These are phyloP conservation scores for Rhodeus uyekii DNA, from an alignment of 2,797 vertebrate genomes.

Conservation along the genomic window DNA sequence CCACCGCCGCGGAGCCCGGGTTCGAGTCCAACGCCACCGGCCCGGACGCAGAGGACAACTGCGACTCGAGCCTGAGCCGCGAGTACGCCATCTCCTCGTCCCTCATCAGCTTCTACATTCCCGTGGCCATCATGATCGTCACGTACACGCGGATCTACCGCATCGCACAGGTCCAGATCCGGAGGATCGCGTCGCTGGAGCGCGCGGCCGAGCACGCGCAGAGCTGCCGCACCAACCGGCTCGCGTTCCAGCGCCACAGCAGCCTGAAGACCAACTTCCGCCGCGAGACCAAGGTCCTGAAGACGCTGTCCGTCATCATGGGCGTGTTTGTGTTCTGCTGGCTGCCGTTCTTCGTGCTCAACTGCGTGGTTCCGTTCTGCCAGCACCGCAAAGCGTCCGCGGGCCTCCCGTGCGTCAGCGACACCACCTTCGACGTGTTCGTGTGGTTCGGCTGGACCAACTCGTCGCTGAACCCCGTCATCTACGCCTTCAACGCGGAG, in stretches of 20 bases:
- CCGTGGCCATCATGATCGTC: slow-evolving; percentile 93
- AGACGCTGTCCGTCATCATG: slow-evolving; percentile 93
- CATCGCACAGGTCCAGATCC: slow-evolving; percentile 91
- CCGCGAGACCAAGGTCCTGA: slow-evolving; percentile 93
- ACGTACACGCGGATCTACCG: slow-evolving; percentile 94
- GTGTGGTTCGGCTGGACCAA: slow-evolving; percentile 98
- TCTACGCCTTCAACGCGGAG: slow-evolving; percentile 95
- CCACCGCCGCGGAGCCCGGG: not conserved
- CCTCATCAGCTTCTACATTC: slow-evolving; percentile 95
- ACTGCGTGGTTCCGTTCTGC: slow-evolving; percentile 95
- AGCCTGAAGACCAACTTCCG: slow-evolving; percentile 84
- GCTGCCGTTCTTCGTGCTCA: slow-evolving; percentile 94
- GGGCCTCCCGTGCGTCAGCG: slow-evolving; percentile 86
- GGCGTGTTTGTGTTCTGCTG: slow-evolving; percentile 97
- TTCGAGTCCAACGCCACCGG: not conserved
- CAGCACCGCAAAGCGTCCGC: slow-evolving; percentile 71
- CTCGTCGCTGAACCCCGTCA: slow-evolving; percentile 92
- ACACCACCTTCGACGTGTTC: slow-evolving; percentile 92
- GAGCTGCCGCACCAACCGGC: slow-evolving; percentile 80
- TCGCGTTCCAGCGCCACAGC: slow-evolving; percentile 80
- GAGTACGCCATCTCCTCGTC: slow-evolving; percentile 95
- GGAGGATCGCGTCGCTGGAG: slow-evolving; percentile 89
- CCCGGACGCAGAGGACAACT: slow-evolving; percentile 66
- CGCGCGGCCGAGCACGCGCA: slow-evolving; percentile 89
- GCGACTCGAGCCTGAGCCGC: slow-evolving; percentile 92